Conservation (phyloP, 2,113 vertebrate species). For the Eclectus roratus region DNA sequence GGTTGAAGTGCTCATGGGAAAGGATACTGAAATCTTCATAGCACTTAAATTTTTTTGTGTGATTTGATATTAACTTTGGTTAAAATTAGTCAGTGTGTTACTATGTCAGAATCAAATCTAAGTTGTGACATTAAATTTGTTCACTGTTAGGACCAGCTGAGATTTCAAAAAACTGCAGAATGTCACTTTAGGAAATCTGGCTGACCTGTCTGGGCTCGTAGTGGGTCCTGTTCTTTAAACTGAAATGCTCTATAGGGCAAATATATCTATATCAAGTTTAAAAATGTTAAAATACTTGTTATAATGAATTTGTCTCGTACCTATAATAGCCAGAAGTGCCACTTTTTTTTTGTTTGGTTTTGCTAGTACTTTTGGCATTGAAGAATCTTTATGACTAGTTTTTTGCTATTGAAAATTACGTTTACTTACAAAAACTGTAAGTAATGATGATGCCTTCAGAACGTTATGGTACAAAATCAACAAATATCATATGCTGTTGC, state of each 20-base stretch:
- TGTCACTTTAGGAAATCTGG: conserved; percentile 46
- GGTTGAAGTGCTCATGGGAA: conserved; percentile 15
- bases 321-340: conserved; percentile 68
- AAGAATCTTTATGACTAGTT: conserved; percentile 61
- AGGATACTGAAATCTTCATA: conserved; percentile 20
- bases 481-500: conserved; percentile 44
- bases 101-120: conserved; percentile 34
- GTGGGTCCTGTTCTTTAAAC: conserved; percentile 38
- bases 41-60: conserved; percentile 58
- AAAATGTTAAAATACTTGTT: conserved; percentile 59
- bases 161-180: conserved; percentile 6
- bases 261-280: conserved; percentile 40
- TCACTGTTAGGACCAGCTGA: conserved; percentile 54
- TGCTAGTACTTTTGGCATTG: conserved; percentile 60
- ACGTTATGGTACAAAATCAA: conserved; percentile 63
- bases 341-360: conserved; percentile 38
- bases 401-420: conserved; percentile 67
- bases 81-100: conserved; percentile 31
- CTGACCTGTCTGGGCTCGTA: conserved; percentile 31
- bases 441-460: conserved; percentile 63
- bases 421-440: conserved; percentile 64
- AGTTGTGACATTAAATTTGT: conserved; percentile 50
- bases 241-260: conserved; percentile 56
- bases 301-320: conserved; percentile 51
- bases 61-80: conserved; percentile 33